A percentile compares a stretch with the other conserved stretches of the same genome.
Conservation (phyloP, 1,140 invertebrate species). For the Ostrea denselamellosa region DNA sequence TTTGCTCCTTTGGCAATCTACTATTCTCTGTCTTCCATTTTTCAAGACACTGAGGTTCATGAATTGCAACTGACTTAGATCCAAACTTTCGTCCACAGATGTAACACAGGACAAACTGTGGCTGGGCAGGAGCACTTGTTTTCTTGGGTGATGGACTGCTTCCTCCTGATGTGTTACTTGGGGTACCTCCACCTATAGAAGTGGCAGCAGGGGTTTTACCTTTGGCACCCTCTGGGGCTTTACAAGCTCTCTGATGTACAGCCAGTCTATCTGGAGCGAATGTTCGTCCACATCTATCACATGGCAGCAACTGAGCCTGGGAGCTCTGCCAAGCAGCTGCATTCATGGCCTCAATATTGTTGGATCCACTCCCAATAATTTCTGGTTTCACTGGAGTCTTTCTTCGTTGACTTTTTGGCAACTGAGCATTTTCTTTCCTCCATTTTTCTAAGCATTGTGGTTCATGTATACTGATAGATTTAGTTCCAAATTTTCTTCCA, state of each 20-base stretch:
- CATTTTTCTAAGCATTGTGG: constrained; percentile 88
- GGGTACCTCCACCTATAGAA: neutral
- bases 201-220: constrained; percentile 22
- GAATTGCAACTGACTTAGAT: constrained; percentile 85
- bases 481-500: constrained; percentile 85
- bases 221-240: constrained; percentile 44
- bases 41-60: constrained; percentile 88
- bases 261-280: constrained; percentile 85
- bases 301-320: constrained; percentile 83
- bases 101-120: constrained; percentile 78
- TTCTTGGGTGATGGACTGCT: constrained; percentile 46
- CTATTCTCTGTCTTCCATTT: constrained; percentile 87
- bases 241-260: constrained; percentile 85
- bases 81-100: constrained; percentile 72
- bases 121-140: constrained; percentile 55
- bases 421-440: constrained; percentile 84
- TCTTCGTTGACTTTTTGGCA: constrained; percentile 81
- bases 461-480: constrained; percentile 86
- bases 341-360: constrained; percentile 68
- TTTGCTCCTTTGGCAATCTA: constrained; percentile 82
- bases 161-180: neutral
- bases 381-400: constrained; percentile 82
- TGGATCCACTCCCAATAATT: constrained; percentile 46
- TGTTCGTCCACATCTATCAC: constrained; percentile 84
- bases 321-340: constrained; percentile 76